These are phyloP conservation scores for Actinemys pallida DNA, from an alignment of 2,113 vertebrate species.

Conservation along the genomic window DNA sequence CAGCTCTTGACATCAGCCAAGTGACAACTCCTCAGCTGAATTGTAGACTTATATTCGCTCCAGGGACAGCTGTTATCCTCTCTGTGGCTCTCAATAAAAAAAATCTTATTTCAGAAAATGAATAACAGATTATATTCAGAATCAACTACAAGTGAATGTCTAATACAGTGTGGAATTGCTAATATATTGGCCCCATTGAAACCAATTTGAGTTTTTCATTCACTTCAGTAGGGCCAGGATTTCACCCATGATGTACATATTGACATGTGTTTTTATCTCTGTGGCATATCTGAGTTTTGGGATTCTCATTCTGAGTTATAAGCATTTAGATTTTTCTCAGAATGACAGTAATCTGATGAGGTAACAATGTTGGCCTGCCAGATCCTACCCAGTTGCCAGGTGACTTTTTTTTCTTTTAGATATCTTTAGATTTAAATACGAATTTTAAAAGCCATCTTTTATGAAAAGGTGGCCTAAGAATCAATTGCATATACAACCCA, in stretches of 20 bases:
- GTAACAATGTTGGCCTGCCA: background rate
- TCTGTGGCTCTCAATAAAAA: background rate
- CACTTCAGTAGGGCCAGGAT: background rate
- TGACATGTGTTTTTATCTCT: background rate
- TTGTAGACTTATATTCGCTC: background rate
- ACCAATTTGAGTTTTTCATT: background rate
- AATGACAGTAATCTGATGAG: background rate
- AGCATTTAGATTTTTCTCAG: background rate
- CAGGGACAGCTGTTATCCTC: background rate
- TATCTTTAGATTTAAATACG: background rate
- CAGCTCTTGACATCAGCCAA: background rate
- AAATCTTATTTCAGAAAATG: background rate
- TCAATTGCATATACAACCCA: background rate
- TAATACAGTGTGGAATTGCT: background rate
- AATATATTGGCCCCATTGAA: background rate
- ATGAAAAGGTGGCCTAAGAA: background rate
- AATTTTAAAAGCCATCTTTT: background rate
- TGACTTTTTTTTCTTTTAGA: fast-evolving
- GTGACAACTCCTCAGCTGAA: background rate
- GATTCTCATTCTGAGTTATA: background rate
- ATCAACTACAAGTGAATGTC: background rate
- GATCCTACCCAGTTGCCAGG: background rate
- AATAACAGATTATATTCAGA: background rate
- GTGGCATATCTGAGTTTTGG: background rate
- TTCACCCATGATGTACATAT: background rate